Evolutionary conservation across 2,888 invertebrate genomes (phyloP), one percentile per base, ranked within the genome.

Genomic region (Mythimna ferrago): DNA sequence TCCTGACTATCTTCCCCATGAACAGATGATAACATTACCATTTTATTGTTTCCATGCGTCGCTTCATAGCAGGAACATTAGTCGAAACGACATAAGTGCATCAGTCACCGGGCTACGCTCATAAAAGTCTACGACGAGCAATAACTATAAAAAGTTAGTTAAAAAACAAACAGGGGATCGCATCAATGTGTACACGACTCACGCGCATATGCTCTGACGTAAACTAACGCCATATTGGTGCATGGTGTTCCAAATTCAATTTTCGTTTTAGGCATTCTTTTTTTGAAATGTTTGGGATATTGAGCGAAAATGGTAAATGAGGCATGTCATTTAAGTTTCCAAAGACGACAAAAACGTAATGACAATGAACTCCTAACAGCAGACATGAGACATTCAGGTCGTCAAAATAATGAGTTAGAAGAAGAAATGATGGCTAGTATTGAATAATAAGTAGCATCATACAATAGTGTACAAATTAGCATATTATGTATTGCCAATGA

Each of bases 61-160:
- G 62, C 66, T 66, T 61, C 56, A 69, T 76, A 63, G 71, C 66
- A 60, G 62, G 53, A 66, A 58, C 65, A 44, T 65, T 73, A 73
- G 57, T 19, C 64, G 51, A 71, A 78, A 80, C 72, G 73, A 78
- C 75, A 80, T 82, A 81, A 82, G 81, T 83, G 78, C 83, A 88
- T 93, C 91, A 90, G 87, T 93, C 93, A 91, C 85, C 89, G 87
- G 80, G 75, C 76, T 73, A 82, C 81, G 84, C 85, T 82, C 91
- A 92, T 94, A 92, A 93, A 92, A 86, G 82, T 90, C 86, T 81
- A 87, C 85, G 83, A 70, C 89, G 84, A 84, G 87, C 87, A 89
- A 91, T 92, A 91, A 91, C 89, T 87, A 92, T 93, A 90, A 90
- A 90, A 87, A 84, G 86, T 77, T 79, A 78, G 86, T 86, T 85